These are phyloP conservation scores for Lycodopsis pacificus DNA, from an alignment of 2,797 vertebrate species.

Conservation along the genomic window DNA sequence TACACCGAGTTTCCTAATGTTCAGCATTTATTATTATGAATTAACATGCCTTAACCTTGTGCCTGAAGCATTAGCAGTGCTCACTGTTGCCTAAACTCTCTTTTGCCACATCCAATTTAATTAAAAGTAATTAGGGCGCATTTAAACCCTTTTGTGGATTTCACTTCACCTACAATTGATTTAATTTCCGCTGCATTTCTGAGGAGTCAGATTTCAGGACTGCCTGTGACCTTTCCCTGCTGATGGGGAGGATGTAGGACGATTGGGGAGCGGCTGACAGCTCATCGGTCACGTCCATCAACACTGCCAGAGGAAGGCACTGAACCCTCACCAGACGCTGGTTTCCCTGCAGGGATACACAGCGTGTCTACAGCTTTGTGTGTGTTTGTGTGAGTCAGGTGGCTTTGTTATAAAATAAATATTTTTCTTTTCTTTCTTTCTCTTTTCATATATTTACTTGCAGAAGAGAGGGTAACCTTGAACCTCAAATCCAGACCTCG, in stretches of 20 bases:
- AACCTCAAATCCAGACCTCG: conserved; percentile 22
- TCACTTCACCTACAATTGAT: background rate
- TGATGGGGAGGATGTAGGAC: conserved; percentile 46
- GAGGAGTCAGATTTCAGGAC: conserved; percentile 29
- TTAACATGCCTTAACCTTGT: conserved; percentile 22
- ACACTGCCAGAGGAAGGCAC: conserved; percentile 28
- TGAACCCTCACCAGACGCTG: conserved; percentile 38
- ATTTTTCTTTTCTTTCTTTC: background rate
- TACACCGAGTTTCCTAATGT: conserved; percentile 3
- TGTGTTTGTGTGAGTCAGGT: conserved; percentile 16
- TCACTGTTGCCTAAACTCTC: conserved; percentile 16
- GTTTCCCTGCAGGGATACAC: conserved; percentile 29
- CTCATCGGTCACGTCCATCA: conserved; percentile 65
- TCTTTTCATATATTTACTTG: conserved; percentile 13
- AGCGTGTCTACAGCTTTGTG: background rate
- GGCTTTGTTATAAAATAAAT: conserved; percentile 7
- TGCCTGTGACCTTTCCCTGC: conserved; percentile 56
- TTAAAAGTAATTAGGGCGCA: conserved; percentile 5
- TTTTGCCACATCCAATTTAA: conserved; percentile 21
- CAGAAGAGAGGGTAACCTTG: background rate
- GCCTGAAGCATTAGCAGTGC: conserved; percentile 4
- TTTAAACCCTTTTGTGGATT: conserved; percentile 24
- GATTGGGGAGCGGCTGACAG: conserved; percentile 51
- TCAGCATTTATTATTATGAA: conserved; percentile 15
- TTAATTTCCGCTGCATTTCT: conserved; percentile 21